Percentiles rank a stretch among this genome's conserved stretches.
Evolutionary conservation across 2,888 invertebrate genomes (phyloP).

Genomic region (Mactromeris polynyma): DNA sequence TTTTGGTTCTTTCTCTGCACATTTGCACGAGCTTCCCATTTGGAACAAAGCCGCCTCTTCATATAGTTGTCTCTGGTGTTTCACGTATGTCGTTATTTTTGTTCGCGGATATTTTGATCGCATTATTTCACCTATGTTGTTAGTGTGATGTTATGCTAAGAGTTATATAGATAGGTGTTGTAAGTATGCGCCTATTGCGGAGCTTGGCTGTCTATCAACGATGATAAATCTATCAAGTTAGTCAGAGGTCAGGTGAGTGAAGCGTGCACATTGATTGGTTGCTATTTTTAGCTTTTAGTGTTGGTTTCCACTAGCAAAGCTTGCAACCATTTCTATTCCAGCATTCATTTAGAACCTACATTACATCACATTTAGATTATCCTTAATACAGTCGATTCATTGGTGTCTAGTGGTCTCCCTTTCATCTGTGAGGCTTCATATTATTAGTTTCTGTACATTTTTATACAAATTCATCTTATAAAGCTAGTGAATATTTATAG

Average conservation of each 20-base stretch:
- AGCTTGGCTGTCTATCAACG: slow-evolving; percentile 39
- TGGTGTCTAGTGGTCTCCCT: background rate
- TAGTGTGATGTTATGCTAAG: slow-evolving; percentile 30
- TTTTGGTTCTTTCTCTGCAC: slow-evolving; percentile 33
- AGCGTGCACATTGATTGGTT: slow-evolving; percentile 53
- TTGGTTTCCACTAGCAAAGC: slow-evolving; percentile 49
- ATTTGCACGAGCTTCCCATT: slow-evolving; percentile 35
- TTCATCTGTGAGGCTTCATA: background rate
- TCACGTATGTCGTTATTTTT: slow-evolving; percentile 6
- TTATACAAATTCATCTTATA: background rate
- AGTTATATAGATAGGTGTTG: slow-evolving; percentile 48
- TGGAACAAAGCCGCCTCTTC: slow-evolving; percentile 59
- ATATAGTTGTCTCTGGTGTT: background rate
- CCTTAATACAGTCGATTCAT: background rate
- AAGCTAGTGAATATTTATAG: background rate
- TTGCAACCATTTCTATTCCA: slow-evolving; percentile 23
- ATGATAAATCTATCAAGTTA: slow-evolving; percentile 52
- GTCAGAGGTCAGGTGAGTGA: slow-evolving; percentile 70
- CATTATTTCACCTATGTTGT: slow-evolving; percentile 12
- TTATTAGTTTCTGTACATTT: no score
- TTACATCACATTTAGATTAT: background rate
- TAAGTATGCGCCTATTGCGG: slow-evolving; percentile 50
- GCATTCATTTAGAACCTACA: background rate
- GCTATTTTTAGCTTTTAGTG: slow-evolving; percentile 56
- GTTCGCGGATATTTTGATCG: background rate